Evolutionary conservation across 2,888 invertebrate genomes (phyloP), one percentile per base, ranked within the genome.

Genomic region (Deilephila porcellus): DNA sequence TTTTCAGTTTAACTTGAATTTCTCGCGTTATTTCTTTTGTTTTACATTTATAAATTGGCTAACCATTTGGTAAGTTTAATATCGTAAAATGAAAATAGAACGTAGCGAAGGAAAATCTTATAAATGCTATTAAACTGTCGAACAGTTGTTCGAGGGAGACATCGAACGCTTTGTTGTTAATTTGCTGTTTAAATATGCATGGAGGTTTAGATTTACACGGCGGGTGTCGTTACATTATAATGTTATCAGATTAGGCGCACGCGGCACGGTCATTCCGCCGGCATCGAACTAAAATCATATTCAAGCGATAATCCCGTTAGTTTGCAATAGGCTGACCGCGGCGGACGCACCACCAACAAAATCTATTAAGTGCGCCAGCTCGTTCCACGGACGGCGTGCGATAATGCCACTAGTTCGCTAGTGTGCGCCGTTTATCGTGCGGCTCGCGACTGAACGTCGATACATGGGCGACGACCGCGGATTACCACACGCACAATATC

Each of bases 401-500:
- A 88, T 92, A 92, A 92, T 92, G 89, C 90, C 86, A 85, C 67
- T 52, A 52, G 67, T 67, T 85, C 88, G 85, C 87, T 45, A 67
- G 67, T 67, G 67, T 90, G 90, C 88, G 88, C 83, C 85, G 83
- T 85, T 86, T 83, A 83, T 83, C 85, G 79, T 84, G 81, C 85
- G 79, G 85, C 81, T 86, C 86, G 85, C 89, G 88, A 84, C 89
- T 90, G 88, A 91, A 88, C 91, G 87, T 81, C 85, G 85, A 87
- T 85, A 82, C 89, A 87, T 88, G 89, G 87, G 86, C 88, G 85
- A 87, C 90, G 85, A 85, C 88, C 90, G 87, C 90, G 90, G 93
- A 93, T 94, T 93, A 93, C 89, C 90, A 86, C 92, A 94, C 95
- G 94, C 94, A 95, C 95, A 94, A 95, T 95, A 95, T 93, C 95